Evolutionary conservation across 2,888 invertebrate genomes (phyloP), one percentile per base, ranked within the genome.

Genomic region (Griposia aprilina): DNA sequence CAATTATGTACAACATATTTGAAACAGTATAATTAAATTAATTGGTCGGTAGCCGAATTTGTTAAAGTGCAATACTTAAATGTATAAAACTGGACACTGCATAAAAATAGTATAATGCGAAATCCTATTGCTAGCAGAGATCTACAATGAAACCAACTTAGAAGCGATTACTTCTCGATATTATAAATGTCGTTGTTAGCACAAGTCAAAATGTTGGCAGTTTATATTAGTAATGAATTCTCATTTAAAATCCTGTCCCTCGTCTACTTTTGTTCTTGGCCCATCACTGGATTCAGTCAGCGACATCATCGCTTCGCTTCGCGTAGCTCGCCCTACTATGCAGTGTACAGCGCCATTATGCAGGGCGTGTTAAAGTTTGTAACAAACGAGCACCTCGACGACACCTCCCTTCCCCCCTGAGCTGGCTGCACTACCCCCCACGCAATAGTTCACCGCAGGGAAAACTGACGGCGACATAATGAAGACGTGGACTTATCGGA

Each of bases 361-460:
- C 83, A 83, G 77, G 69, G 75, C 83, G 76, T 76, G 83, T 80
- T 85, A 80, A 85, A 85, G 76, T 85, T 86, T 78, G 77, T 78
- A 85, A 85, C 86, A 86, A 85, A 85, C 81, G 85, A 83, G 77
- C 74, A 50, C 82, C 79, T 74, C 77, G 77, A 72, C 77, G 63
- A 50, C 80, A 50, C 65, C 72, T 50, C 50, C 73, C 41, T 26
- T 26, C 41, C 20, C 52, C 45, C n/a, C 30, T 17, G 52, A 52
- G 52, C 41, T 67, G 30, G 8, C 50, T 57, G 65, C 74, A 52
- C 26, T 13, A 45, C 17, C 36, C 60, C 69, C 70, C 52, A 60
- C 55, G 71, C 52, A 79, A 85, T 80, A 82, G 85, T 76, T 84
- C 63, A 76, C 82, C 82, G 55, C 75, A 63, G 41, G 75, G 85